phyloP scores from a whole-genome alignment of 1,140 invertebrate genomes.

The Drosophila tani region DNA sequence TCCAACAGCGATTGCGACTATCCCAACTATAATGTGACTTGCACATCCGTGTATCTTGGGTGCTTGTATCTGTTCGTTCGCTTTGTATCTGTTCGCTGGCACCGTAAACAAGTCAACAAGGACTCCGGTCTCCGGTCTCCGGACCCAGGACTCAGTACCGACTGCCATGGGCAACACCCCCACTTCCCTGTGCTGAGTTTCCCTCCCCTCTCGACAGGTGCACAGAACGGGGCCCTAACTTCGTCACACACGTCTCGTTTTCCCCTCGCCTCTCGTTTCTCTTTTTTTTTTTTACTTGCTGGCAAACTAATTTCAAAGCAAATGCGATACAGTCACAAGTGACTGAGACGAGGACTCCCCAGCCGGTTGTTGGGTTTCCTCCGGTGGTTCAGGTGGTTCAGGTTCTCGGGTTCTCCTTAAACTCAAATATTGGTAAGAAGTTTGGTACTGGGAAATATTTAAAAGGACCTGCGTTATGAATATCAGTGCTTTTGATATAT shows the following conservation, averaged over 20 bases:
- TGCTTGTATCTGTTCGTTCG: constrained; percentile 29
- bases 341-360: constrained; percentile 40
- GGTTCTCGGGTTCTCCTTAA: constrained; percentile 9
- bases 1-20: constrained; percentile 32
- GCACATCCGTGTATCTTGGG: constrained; percentile 35
- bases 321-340: constrained; percentile 58
- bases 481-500: too few relatives aligned
- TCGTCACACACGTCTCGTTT: constrained; percentile 58
- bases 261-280: constrained; percentile 11
- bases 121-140: constrained; percentile 1
- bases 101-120: constrained; percentile 51
- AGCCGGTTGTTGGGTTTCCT: constrained; percentile 51
- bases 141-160: not conserved
- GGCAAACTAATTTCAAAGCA: constrained; percentile 71
- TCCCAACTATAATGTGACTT: constrained; percentile 44
- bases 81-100: constrained; percentile 46
- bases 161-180: constrained; percentile 46
- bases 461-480: too few relatives aligned
- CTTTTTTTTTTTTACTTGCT: constrained; percentile 13
- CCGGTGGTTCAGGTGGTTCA: constrained; percentile 15
- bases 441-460: not conserved
- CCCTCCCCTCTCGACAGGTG: constrained; percentile 48
- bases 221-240: constrained; percentile 38
- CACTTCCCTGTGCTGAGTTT: not conserved
- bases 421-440: not conserved